Evolutionary conservation across 2,113 vertebrate species (phyloP), one percentile per base, ranked within the genome.

Genomic region (Suricata suricatta): DNA sequence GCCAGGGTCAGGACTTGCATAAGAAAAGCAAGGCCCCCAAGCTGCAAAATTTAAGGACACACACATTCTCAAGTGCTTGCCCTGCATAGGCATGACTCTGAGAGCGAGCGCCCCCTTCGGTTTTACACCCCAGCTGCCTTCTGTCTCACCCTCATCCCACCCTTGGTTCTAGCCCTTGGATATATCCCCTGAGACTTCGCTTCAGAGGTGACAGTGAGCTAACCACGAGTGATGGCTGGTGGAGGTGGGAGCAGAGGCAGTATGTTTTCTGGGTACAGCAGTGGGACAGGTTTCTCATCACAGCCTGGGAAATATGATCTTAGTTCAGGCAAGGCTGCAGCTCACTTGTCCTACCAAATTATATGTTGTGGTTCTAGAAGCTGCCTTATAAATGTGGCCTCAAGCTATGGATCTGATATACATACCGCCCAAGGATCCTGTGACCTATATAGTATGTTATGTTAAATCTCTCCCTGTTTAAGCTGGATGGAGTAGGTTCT

Each of bases 391-490:
- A 86, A 85, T 4, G 11, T 74, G 41, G 5, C 35, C 31, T 16
- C 0, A 5, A 83, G 35, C 7, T 3, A 27, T 41, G 12, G 8
- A 21, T 19, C 6, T 9, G 7, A 16, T 41, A 8, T 15, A 50
- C 14, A 50, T 14, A 50, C 13, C 7, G 41, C 52, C 31, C 25
- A 60, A 79, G 23, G 80, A 77, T 38, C 21, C 35, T 82, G 2
- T 54, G 17, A 72, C 5, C 19, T 89, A 14, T 5, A 54, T 7
- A 4, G 19, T 35, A 29, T 52, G 29, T 72, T 69, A 33, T 17
- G 11, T 68, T 54, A 79, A 76, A 84, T 44, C 14, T 4, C 3
- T 88, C 80, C 17, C 16, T 89, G 12, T 93, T 85, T 64, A 81
- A 89, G 27, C 11, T 17, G 35, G 13, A 5, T 27, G 7, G 35